Evolutionary conservation across 2,888 invertebrate species (phyloP), one percentile per base, ranked within the genome.

Genomic region (Tuberolachnus salignus): DNA sequence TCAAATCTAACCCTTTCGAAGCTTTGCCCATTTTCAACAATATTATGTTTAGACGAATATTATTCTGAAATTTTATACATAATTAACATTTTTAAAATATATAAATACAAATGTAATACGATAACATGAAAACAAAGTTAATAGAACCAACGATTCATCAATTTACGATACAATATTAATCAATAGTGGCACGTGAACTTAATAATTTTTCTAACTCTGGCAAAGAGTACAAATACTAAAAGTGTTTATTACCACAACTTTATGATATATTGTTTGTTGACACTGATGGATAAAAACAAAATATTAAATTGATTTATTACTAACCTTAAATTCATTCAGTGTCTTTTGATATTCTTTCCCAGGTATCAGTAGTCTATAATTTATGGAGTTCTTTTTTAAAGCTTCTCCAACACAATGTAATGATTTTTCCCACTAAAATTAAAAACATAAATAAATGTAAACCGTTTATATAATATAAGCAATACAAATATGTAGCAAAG

Each of bases 311-410:
- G 34, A 34, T 34, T 34, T 34, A 51, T 3, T 19, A 59, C 67
- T 78, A 83, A 88, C 88, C 86, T 90, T 90, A 83, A 90, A 90
- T 23, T 86, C 86, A 44, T 87, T 85, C 67, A 88, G 81, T 26
- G 83, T 83, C 73, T 84, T 84, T 84, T 88, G 86, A 83, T 86
- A 87, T 81, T 86, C 85, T 70, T 84, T 83, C 3, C 84, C 83
- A 49, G 85, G 82, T 80, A 84, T 84, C 13, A 88, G 83, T n/a
- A 83, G 81, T 42, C 84, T 82, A 81, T 83, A 86, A 75, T 81
- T 82, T 42, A 91, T 86, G 64, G 86, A 84, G 84, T 91, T 91
- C 70, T 87, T 85, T 3, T 83, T 82, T 42, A 91, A 85, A 16
- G 90, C 90, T 72, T 85, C 84, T n/a, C 85, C 86, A 16, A 91